Conservation (phyloP, 2,797 vertebrate genomes). For the Halcyon smyrnensis region DNA sequence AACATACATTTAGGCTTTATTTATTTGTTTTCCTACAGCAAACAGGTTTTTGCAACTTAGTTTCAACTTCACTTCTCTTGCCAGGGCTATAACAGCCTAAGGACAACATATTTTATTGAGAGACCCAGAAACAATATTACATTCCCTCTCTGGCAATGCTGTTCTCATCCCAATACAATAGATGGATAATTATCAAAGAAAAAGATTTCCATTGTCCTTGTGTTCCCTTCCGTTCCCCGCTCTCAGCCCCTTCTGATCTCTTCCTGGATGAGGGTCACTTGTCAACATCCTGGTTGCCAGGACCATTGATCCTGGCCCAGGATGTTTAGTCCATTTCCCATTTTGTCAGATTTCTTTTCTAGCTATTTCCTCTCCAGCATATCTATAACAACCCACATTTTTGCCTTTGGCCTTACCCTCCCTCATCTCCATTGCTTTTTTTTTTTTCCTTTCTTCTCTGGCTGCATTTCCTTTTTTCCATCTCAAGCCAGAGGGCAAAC, state of each 20-base stretch:
- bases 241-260: background rate
- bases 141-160: background rate
- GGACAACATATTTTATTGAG: accelerated
- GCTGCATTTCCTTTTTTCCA: slow-evolving; percentile 37
- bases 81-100: background rate
- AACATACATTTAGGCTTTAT: background rate
- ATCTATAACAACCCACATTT: background rate
- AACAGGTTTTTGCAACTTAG: background rate
- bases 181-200: background rate
- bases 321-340: background rate
- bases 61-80: background rate
- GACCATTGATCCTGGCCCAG: background rate
- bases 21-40: too few species aligned
- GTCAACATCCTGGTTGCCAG: background rate
- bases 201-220: background rate
- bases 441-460: background rate
- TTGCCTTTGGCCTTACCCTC: slow-evolving; percentile 12
- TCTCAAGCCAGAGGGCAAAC: slow-evolving; percentile 46
- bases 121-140: background rate
- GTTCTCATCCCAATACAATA: background rate
- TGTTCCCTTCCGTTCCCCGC: background rate
- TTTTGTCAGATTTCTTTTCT: background rate
- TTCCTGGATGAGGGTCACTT: background rate
- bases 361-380: background rate
- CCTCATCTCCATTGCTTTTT: background rate